phyloP scores from a whole-genome alignment of 2,797 vertebrate genomes.

The Enteromius fasciolatus region DNA sequence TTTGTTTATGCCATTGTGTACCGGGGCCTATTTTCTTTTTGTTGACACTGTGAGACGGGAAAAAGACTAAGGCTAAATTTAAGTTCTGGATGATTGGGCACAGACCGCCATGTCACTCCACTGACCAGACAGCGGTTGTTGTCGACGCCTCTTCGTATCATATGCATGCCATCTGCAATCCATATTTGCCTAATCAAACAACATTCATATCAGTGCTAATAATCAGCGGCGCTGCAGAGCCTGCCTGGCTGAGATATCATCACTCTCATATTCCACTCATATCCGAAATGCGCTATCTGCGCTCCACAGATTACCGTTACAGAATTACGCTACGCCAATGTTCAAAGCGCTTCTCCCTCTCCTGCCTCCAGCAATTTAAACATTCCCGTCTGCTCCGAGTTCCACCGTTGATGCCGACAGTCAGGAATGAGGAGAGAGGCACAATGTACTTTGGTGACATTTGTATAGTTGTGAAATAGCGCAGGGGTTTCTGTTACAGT shows the following conservation, averaged over 20 bases:
- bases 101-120: background rate
- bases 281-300: constrained; percentile 43
- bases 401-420: constrained; percentile 19
- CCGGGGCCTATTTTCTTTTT: constrained; percentile 7
- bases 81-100: background rate
- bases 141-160: background rate
- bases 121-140: background rate
- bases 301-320: constrained; percentile 44
- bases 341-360: constrained; percentile 29
- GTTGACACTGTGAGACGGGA: background rate
- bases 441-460: constrained; percentile 10
- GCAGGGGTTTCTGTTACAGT: background rate
- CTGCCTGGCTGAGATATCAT: constrained; percentile 33
- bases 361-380: constrained; percentile 39
- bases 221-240: constrained; percentile 32
- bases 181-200: constrained; percentile 51
- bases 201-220: constrained; percentile 44
- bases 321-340: constrained; percentile 39
- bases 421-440: constrained; percentile 14
- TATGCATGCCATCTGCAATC: constrained; percentile 35
- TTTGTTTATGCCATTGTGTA: background rate
- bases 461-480: constrained; percentile 10
- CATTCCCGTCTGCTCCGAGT: constrained; percentile 29
- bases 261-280: constrained; percentile 48
- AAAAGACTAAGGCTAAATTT: background rate